Conservation (phyloP, 2,888 invertebrate genomes). For the Daptonema setosum region DNA sequence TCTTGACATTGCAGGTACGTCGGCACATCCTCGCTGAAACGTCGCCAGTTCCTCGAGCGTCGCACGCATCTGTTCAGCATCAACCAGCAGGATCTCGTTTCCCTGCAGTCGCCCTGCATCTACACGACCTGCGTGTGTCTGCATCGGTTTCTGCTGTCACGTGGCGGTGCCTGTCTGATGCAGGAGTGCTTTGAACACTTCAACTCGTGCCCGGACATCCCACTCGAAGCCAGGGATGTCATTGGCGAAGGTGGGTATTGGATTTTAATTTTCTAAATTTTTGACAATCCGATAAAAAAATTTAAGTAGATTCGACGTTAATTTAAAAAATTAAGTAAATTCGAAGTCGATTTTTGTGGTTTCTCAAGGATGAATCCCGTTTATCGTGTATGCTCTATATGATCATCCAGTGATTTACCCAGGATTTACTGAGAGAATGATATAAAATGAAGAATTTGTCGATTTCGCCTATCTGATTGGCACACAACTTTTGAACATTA, state of each 20-base stretch:
- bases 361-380: too few species aligned
- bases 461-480: too few species aligned
- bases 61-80: slow-evolving; percentile 24
- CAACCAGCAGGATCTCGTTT: slow-evolving; percentile 13
- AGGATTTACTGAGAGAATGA: too few species aligned
- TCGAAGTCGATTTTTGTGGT: too few species aligned
- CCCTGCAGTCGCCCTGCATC: slow-evolving; percentile 19
- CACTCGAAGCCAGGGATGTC: slow-evolving; percentile 17
- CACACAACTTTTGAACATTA: too few species aligned
- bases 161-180: slow-evolving; percentile 23
- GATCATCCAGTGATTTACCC: too few species aligned
- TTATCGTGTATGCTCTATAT: too few species aligned
- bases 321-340: too few species aligned
- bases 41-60: slow-evolving; percentile 25
- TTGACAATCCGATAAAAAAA: too few species aligned
- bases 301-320: too few species aligned
- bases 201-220: slow-evolving; percentile 14
- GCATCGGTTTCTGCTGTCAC: slow-evolving; percentile 18
- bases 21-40: slow-evolving; percentile 22
- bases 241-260: slow-evolving; percentile 16
- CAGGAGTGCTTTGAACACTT: slow-evolving; percentile 23
- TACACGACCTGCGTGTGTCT: slow-evolving; percentile 20
- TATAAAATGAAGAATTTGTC: too few species aligned
- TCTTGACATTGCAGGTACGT: too few species aligned
- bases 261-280: neutral